A percentile compares a stretch with the other conserved stretches of the same genome.
These are phyloP conservation scores for Melitaea athalia DNA, from an alignment of 2,888 invertebrate species.

Conservation along the genomic window DNA sequence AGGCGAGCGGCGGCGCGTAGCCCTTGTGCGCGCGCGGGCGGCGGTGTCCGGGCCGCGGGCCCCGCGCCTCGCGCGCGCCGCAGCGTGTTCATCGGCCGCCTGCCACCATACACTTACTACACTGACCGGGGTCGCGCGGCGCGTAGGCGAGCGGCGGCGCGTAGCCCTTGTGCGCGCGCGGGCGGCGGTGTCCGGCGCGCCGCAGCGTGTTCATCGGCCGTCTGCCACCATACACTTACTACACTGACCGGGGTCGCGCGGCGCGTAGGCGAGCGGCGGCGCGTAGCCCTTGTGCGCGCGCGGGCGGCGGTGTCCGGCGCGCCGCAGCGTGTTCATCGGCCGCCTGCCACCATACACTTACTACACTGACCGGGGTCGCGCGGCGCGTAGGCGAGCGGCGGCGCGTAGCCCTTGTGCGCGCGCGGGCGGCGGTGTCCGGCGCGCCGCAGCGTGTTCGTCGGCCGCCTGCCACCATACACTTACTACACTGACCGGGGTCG, in stretches of 20 bases:
- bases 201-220: too few species aligned
- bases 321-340: constrained; percentile 94
- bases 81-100: too few species aligned
- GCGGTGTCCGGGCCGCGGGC: constrained; percentile 57
- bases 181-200: too few species aligned
- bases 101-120: too few species aligned
- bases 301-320: constrained; percentile 77
- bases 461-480: constrained; percentile 73
- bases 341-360: too few species aligned
- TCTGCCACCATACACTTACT: too few species aligned
- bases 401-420: constrained; percentile 69
- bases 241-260: constrained; percentile 60
- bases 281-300: constrained; percentile 40
- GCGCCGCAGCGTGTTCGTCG: constrained; percentile 94
- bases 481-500: constrained; percentile 61
- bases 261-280: constrained; percentile 11
- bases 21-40: constrained; percentile 64
- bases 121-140: too few species aligned
- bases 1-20: constrained; percentile 63
- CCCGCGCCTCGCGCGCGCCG: constrained; percentile 55
- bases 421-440: constrained; percentile 59
- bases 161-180: too few species aligned
- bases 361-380: constrained; percentile 61
- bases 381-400: constrained; percentile 58
- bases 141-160: too few species aligned